phyloP scores from a whole-genome alignment of 2,888 invertebrate genomes.

The Globia sparganii region DNA sequence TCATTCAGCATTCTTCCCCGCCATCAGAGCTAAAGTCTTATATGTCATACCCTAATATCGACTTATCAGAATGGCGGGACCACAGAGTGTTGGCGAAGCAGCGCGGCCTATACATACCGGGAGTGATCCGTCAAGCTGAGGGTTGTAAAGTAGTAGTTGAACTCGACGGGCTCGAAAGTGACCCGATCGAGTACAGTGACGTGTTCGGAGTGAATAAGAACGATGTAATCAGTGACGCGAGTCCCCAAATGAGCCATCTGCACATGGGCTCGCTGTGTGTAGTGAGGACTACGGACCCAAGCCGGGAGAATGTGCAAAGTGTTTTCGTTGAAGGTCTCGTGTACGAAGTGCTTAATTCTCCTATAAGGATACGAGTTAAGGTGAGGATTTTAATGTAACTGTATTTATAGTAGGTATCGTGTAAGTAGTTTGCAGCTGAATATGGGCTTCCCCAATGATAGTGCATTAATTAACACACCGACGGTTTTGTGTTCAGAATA shows the following conservation, averaged over 20 bases:
- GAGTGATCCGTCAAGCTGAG: constrained; percentile 94
- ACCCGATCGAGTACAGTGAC: constrained; percentile 93
- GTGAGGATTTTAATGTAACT: constrained; percentile 73
- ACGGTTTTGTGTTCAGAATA: neutral
- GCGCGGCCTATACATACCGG: constrained; percentile 95
- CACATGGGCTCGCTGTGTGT: constrained; percentile 95
- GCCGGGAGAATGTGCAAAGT: constrained; percentile 91
- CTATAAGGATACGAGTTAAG: constrained; percentile 88
- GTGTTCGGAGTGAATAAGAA: constrained; percentile 95
- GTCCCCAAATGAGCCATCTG: constrained; percentile 96
- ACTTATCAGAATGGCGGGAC: constrained; percentile 98
- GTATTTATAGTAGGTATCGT: constrained; percentile 13
- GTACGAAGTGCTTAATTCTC: constrained; percentile 87
- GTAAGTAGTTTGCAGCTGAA: neutral
- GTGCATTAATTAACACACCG: neutral
- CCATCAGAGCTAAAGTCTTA: constrained; percentile 89
- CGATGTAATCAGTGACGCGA: constrained; percentile 98
- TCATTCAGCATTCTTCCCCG: constrained; percentile 88
- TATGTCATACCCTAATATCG: constrained; percentile 92
- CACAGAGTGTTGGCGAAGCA: constrained; percentile 97
- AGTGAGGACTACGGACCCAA: constrained; percentile 92
- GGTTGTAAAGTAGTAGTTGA: constrained; percentile 94
- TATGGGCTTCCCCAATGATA: constrained; percentile 39
- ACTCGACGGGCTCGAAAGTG: constrained; percentile 94
- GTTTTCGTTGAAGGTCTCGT: constrained; percentile 97